Base-by-base conservation (phyloP, 2,888 invertebrate species). In the Kryphioiulus occultus region DNA sequence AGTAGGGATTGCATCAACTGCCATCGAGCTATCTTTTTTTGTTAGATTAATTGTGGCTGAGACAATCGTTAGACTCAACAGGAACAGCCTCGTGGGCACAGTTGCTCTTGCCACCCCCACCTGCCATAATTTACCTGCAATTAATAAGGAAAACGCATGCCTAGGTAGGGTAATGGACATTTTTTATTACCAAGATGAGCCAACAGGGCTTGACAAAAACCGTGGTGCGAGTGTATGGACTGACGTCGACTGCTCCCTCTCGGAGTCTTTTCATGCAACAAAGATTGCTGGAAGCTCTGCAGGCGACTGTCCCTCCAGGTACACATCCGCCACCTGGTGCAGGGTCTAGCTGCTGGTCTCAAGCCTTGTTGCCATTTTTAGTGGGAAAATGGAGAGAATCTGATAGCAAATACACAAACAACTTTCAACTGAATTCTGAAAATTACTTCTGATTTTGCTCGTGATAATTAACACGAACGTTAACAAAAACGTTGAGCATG, bases 91-190 rank as follows among this genome's bases (percentile, higher is more conserved):
- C 78, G 78, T 78, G 30, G 78, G 78, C 78, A 78, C 30, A 30
- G 78, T 78, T 30, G 78, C 30, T 78, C 78, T 32, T 26, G 78
- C 78, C 78, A 78, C 78, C 78, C 78, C 78, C 78, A 78, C 78
- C 78, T 78, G 17, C 78, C 78, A 78, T 78, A 78, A 78, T 78
- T 78, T 78, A 78, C 78, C 78, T 78, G 78, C 30, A 78, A 78
- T 78, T 78, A 30, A 78, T 78, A 30, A 78, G 78, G 78, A 78
- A 78, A 78, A 78, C 30, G 78, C 78, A 78, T 78, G 78, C 78
- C 10, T 78, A 78, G 78, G 78, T 78, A 78, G 30, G 30, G 30
- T 78, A 78, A 30, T 78, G 78, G 78, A 78, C 78, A 78, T 78
- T 78, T 78, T 78, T 78, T 78, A 32, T 78, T 78, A 30, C 78